Percentiles rank a stretch among this genome's conserved stretches.
These are phyloP conservation scores for Drosophila nikananu DNA, from an alignment of 1,140 invertebrate species.

Conservation along the genomic window DNA sequence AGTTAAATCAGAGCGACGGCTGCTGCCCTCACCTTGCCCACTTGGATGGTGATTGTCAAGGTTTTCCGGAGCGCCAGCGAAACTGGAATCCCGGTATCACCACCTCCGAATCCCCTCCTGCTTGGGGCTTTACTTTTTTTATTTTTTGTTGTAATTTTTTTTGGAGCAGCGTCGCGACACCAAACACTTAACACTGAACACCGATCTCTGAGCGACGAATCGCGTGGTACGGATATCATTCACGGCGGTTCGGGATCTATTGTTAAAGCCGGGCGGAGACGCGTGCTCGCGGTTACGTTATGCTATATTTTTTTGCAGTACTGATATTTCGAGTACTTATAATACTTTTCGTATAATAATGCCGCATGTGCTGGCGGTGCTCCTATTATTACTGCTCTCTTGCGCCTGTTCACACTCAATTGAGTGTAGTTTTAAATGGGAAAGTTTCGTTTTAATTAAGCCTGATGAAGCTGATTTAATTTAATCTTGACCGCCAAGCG, in stretches of 20 bases:
- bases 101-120: conserved; percentile 10
- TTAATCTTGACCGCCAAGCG: conserved; percentile 66
- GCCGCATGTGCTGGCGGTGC: conserved; percentile 7
- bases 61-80: conserved; percentile 47
- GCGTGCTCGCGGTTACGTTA: conserved; percentile 57
- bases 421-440: conserved; percentile 73
- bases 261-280: conserved; percentile 62
- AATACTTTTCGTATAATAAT: conserved; percentile 34
- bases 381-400: conserved; percentile 33
- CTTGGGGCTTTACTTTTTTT: conserved; percentile 8
- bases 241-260: conserved; percentile 58
- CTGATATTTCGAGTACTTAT: conserved; percentile 31
- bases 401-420: conserved; percentile 69
- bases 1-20: conserved; percentile 18
- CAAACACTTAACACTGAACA: conserved; percentile 19
- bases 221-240: conserved; percentile 53
- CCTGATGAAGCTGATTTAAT: conserved; percentile 81
- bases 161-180: conserved; percentile 25
- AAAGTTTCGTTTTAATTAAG: conserved; percentile 82
- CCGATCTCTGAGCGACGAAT: conserved; percentile 46
- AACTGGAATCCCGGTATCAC: conserved; percentile 16
- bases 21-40: conserved; percentile 66
- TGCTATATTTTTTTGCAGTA: conserved; percentile 27
- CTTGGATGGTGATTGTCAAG: conserved; percentile 66
- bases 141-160: conserved; percentile 10